These are phyloP conservation scores for pig (Sus scrofa) DNA, from an alignment of 2,113 vertebrate species.

Conservation along the genomic window DNA sequence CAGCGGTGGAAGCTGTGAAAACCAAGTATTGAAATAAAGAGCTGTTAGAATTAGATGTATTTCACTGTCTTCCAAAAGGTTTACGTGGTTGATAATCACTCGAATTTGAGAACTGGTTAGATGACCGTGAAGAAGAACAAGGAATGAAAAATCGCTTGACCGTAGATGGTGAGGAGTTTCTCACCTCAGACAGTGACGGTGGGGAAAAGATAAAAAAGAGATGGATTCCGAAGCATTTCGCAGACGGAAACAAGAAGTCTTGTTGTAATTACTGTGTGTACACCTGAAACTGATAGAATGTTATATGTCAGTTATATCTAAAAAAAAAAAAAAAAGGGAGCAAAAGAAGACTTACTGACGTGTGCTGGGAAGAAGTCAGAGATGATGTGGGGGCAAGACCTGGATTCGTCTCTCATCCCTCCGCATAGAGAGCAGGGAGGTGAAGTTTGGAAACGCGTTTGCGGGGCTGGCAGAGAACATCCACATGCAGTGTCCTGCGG, in stretches of 20 bases:
- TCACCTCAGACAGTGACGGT: not conserved
- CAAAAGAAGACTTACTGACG: not conserved
- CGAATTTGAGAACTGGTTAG: not conserved
- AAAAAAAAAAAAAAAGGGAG: not conserved
- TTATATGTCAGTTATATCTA: not conserved
- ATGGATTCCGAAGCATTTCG: not conserved
- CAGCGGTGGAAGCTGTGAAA: not conserved
- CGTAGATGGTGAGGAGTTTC: not conserved
- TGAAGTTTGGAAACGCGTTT: not conserved
- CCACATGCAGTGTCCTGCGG: not conserved
- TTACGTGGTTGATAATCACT: not conserved
- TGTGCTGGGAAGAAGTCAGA: not conserved
- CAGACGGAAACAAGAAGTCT: not conserved
- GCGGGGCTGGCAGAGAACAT: not conserved
- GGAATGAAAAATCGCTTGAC: not conserved
- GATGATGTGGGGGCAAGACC: not conserved
- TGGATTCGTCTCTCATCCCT: not conserved
- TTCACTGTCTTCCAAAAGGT: not conserved
- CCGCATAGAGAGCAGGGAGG: not conserved
- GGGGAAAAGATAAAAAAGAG: not conserved
- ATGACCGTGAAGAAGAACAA: not conserved
- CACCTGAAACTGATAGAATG: not conserved
- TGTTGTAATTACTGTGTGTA: not conserved
- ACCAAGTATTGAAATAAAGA: not conserved
- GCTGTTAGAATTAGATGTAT: not conserved